Conservation (phyloP, 2,113 vertebrate genomes). For the Lucifuga dentata region DNA sequence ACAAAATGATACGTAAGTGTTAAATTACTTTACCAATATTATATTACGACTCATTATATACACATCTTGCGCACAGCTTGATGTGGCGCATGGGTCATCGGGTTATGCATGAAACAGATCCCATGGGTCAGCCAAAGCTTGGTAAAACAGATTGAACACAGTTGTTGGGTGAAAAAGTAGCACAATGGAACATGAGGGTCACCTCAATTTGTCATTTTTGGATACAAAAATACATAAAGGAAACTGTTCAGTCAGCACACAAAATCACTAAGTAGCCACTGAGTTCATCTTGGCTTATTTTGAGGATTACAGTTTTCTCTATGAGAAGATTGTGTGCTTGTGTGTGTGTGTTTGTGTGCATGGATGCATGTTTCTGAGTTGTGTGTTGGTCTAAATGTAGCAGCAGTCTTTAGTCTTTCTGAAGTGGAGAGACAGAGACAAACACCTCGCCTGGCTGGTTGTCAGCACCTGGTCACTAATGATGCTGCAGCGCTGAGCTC, state of each 20-base stretch:
- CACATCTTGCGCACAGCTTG: too few species aligned
- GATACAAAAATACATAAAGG: constrained; percentile 25
- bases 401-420: constrained; percentile 34
- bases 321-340: constrained; percentile 1
- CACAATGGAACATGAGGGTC: too few species aligned
- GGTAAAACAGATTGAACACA: too few species aligned
- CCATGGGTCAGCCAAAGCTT: too few species aligned
- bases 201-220: constrained; percentile 20
- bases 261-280: constrained; percentile 24
- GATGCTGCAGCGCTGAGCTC: constrained; percentile 75
- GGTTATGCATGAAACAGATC: too few species aligned
- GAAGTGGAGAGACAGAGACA: constrained; percentile 66
- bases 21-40: too few species aligned
- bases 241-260: constrained; percentile 45
- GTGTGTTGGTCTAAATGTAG: constrained; percentile 46
- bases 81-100: too few species aligned
- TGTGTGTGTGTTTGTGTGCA: constrained; percentile 30
- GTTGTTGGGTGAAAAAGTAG: too few species aligned
- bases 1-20: too few species aligned
- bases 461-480: constrained; percentile 76
- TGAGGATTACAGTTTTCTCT: constrained; percentile 6
- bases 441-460: constrained; percentile 56
- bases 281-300: constrained; percentile 39
- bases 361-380: constrained; percentile 4
- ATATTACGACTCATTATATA: too few species aligned